Evolutionary conservation across 2,888 invertebrate species (phyloP), one percentile per base, ranked within the genome.

Genomic region (Abscondita cerata): DNA sequence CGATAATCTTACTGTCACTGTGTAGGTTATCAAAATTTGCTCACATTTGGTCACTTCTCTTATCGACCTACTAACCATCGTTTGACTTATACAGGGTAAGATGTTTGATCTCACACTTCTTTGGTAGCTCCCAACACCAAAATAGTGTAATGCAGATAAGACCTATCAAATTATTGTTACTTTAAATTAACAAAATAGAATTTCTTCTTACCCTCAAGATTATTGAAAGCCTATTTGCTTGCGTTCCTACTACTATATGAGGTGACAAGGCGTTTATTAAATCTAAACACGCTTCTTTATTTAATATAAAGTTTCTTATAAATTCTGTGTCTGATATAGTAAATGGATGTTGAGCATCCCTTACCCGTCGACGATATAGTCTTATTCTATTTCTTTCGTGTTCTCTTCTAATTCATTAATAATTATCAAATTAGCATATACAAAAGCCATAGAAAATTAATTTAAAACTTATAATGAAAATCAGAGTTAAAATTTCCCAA

Each of bases 21-120:
- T 36, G 15, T 1, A 13, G 9, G 34, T 6, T 16, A 15, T 51
- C 51, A 51, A 33, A 51, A 33, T 54, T 48, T 18, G 48, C 50
- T 12, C 6, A 9, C 48, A 58, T 47, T 8, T 41, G 15, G 13
- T 41, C 8, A 41, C 41, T 41, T 41, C 41, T 16, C 41, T 1
- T 15, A 41, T 41, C 1, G 41, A 41, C 8, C 41, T 1, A 16
- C 41, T 41, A 2, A 41, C 41, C 41, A 41, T 41, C 15, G 41
- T 41, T 16, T 41, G 41, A 41, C 41, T 41, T 15, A 41, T 41
- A 15, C 41, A 41, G 2, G 41, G 15, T 15, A 41, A 16, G 2
- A 41, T 3, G 15, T 41, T 41, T 15, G 13, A 2, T 41, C 41
- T 15, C 15, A 41, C 8, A 41, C 41, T 41, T 9, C 41, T 13